Base-by-base conservation (phyloP, 1,140 invertebrate species). In the Brachionus rubens region DNA sequence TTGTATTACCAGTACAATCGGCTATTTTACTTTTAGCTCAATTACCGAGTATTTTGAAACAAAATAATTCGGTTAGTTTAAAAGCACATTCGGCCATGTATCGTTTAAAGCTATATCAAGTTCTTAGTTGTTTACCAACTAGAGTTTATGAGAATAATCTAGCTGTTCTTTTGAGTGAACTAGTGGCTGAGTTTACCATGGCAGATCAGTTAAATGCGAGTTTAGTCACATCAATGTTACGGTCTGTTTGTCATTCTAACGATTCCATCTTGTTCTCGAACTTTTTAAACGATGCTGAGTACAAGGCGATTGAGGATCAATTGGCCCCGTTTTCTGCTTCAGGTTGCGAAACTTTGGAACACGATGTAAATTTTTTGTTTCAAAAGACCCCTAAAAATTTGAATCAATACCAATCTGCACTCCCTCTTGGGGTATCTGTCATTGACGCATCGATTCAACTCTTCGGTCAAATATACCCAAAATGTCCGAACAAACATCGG, bases 111-210 rank as follows among this genome's bases (percentile, higher is more conserved):
- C 85, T 98, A 9, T 97, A 96, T 84, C 92, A 96, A 86, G 92
- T 92, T 6, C 87, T 97, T 9, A 87, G 90, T 1, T 85, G 94
- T 21, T 85, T 98, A 30, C 91, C 93, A 12, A 88, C 16, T 2
- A 30, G 68, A 19, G 10, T 75, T 30, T 75, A 75, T 30, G 50
- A 75, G 30, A 6, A 19, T 28, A 54, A 30, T 48, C 85, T 85
- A 76, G 83, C 81, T 46, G 77, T 81, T 19, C 75, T 88, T 33
- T 78, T 87, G 12, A 78, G 85, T 75, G 87, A 98, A 87, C 86
- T 99, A n/a, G 94, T 98, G 2, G 92, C 94, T 1, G 96, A 99
- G 85, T 92, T 99, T 78, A 98, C 95, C 0, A 91, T 93, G 24
- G 96, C 98, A 83, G 96, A 96, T 85, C 46, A 50, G 46, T 24